Conservation (phyloP, 2,113 vertebrate species). For the Mustela nigripes region DNA sequence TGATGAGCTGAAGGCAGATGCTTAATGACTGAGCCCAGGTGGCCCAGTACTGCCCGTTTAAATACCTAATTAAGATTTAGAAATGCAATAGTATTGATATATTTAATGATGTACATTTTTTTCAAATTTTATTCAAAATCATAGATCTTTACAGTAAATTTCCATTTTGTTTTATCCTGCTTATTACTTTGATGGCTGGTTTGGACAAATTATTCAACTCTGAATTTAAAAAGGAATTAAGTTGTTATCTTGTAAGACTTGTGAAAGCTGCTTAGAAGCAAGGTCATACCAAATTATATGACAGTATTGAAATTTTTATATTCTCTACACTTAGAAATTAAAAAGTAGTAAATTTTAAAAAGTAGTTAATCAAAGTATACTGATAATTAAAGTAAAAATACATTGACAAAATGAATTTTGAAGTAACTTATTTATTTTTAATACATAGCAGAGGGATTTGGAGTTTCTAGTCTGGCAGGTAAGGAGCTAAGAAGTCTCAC, state of each 20-base stretch:
- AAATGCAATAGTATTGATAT: too few relatives aligned
- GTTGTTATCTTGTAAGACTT: slow-evolving; percentile 6
- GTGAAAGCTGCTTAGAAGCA: slow-evolving; percentile 19
- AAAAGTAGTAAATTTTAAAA: neutral
- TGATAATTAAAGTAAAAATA: neutral
- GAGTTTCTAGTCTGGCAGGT: neutral
- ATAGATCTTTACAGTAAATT: slow-evolving; percentile 57
- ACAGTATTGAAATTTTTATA: neutral
- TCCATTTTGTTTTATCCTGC: slow-evolving; percentile 62
- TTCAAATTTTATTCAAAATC: neutral
- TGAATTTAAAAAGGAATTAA: neutral
- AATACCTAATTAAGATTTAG: too few relatives aligned
- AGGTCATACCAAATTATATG: slow-evolving; percentile 8
- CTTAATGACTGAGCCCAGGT: neutral
- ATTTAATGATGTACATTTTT: too few relatives aligned
- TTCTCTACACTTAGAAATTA: slow-evolving; percentile 26
- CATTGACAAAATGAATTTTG: neutral
- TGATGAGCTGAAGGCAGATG: neutral
- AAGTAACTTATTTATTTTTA: neutral
- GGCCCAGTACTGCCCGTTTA: too few relatives aligned
- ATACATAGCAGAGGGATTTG: neutral
- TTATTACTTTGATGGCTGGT: slow-evolving; percentile 37
- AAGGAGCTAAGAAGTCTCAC: neutral
- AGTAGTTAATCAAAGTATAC: neutral
- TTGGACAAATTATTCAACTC: neutral